Evolutionary conservation across 2,797 vertebrate species (phyloP).

Genomic region (Manis javanica): DNA sequence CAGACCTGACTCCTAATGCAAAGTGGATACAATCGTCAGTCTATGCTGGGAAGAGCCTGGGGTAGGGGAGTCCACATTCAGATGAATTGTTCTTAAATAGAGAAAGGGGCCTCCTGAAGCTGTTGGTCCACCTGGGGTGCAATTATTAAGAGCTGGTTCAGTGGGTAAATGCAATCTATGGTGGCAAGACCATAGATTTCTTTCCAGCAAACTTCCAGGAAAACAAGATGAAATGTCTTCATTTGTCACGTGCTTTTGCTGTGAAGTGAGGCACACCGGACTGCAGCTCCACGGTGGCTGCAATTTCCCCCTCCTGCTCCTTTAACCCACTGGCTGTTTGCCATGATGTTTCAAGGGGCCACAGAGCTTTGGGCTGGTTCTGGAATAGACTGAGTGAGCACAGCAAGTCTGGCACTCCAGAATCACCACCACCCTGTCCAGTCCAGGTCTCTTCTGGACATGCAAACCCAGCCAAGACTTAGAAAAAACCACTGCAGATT

Average conservation of each 20-base stretch:
- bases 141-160: background rate
- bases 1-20: background rate
- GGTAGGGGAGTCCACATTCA: background rate
- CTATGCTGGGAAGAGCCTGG: background rate
- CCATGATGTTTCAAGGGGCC: background rate
- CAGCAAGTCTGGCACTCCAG: background rate
- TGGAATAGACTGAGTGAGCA: background rate
- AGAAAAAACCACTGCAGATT: background rate
- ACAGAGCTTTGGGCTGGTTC: background rate
- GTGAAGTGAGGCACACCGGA: background rate
- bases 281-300: background rate
- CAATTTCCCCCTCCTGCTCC: background rate
- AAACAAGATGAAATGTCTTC: constrained; percentile 2
- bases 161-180: background rate
- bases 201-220: background rate
- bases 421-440: too few species aligned
- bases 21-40: background rate
- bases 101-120: background rate
- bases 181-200: background rate
- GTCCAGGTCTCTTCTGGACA: background rate
- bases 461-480: background rate
- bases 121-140: background rate
- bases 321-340: background rate
- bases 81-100: background rate
- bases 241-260: background rate